Conservation (phyloP, 2,113 vertebrate genomes). For the Zosterops japonicus region DNA sequence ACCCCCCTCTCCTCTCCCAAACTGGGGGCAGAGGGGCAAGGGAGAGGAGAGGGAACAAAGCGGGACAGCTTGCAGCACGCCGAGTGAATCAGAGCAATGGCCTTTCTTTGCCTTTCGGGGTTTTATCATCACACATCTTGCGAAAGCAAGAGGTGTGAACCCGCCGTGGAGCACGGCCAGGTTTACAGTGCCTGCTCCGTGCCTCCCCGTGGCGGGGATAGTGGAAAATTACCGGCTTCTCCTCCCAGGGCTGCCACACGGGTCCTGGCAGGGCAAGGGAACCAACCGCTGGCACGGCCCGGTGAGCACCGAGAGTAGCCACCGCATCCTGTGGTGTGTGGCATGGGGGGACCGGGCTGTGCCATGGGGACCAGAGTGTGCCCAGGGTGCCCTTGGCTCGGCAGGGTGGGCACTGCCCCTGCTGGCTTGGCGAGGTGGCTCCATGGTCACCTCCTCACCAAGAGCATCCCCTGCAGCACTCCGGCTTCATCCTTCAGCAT, state of each 20-base stretch:
- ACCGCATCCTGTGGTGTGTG: accelerated
- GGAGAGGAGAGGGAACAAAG: background rate
- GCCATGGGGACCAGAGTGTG: accelerated
- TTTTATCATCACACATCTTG: background rate
- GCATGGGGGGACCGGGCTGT: background rate
- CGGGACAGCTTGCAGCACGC: conserved; percentile 32
- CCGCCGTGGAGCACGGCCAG: conserved; percentile 39
- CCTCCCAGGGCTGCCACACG: background rate
- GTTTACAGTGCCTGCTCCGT: background rate
- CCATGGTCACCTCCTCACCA: background rate
- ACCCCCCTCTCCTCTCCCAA: background rate
- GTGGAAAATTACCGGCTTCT: conserved; percentile 52
- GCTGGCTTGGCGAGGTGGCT: background rate
- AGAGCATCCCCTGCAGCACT: background rate
- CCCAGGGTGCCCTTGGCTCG: background rate
- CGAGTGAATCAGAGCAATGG: conserved; percentile 41
- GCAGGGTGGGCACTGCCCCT: background rate
- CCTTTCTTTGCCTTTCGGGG: conserved; percentile 50
- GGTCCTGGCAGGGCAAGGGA: background rate
- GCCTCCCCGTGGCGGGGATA: background rate
- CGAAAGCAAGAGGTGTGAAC: conserved; percentile 56
- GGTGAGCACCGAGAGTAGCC: accelerated
- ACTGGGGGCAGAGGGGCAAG: background rate
- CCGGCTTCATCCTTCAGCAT: accelerated
- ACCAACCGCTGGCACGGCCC: background rate